These are phyloP conservation scores for Apis dorsata DNA, from an alignment of 1,140 invertebrate species.

Conservation along the genomic window DNA sequence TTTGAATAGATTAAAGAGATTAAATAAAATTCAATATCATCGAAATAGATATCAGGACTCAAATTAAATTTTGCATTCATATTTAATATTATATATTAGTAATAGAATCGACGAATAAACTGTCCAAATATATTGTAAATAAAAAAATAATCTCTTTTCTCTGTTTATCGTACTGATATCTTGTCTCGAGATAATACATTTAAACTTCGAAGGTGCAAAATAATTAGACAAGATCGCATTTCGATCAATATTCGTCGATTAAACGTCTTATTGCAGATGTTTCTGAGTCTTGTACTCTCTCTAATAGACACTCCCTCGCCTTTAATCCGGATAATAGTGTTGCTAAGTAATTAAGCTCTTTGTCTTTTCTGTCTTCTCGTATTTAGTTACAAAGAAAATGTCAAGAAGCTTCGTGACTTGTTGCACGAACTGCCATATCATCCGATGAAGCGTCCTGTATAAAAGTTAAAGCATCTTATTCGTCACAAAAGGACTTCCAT, in stretches of 20 bases:
- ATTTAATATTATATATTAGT: too few species aligned
- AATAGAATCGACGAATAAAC: too few species aligned
- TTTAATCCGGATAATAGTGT: constrained; percentile 41
- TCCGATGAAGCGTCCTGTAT: constrained; percentile 76
- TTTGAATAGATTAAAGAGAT: too few species aligned
- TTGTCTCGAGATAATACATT: too few species aligned
- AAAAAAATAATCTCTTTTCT: too few species aligned
- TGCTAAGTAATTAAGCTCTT: constrained; percentile 37
- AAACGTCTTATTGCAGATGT: background rate
- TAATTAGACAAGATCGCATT: constrained; percentile 4
- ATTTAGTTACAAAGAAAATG: constrained; percentile 54
- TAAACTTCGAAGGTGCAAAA: background rate
- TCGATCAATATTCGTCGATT: constrained; percentile 4
- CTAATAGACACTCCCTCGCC: constrained; percentile 6
- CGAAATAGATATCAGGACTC: too few species aligned
- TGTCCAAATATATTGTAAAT: too few species aligned
- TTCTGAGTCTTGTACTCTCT: constrained; percentile 5
- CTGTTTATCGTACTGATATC: too few species aligned
- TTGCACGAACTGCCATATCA: constrained; percentile 74
- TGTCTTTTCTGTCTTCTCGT: constrained; percentile 26
- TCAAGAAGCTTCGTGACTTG: constrained; percentile 52
- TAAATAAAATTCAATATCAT: too few species aligned
- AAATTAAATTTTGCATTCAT: too few species aligned
- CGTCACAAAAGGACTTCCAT: constrained; percentile 77
- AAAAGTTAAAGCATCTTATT: constrained; percentile 75